A percentile compares a stretch with the other conserved stretches of the same genome.
Evolutionary conservation across 2,888 invertebrate species (phyloP).

Genomic region (Cybosia mesomella): DNA sequence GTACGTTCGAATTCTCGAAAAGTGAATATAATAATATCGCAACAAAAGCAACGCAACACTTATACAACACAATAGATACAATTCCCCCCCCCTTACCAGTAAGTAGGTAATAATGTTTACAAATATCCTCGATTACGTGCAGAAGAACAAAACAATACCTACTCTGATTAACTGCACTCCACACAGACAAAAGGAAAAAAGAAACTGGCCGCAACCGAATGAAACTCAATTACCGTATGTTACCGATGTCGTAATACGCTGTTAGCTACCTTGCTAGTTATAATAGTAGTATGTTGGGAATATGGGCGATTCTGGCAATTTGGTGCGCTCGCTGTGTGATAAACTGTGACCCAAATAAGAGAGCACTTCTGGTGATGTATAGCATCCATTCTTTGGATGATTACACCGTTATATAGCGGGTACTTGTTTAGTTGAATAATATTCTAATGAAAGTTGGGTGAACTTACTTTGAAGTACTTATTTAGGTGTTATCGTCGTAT

Average conservation of each 20-base stretch:
- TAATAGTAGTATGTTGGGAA: conserved; percentile 46
- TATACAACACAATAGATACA: not conserved
- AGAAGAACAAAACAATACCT: conserved; percentile 21
- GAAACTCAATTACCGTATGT: conserved; percentile 47
- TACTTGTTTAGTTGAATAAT: conserved; percentile 16
- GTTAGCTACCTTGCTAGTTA: conserved; percentile 42
- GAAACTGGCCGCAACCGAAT: conserved; percentile 28
- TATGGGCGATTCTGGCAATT: conserved; percentile 47
- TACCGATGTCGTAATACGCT: conserved; percentile 38
- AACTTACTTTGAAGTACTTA: conserved; percentile 5
- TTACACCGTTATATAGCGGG: conserved; percentile 23
- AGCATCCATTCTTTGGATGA: conserved; percentile 15
- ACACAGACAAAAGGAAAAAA: conserved; percentile 37
- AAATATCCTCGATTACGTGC: conserved; percentile 18
- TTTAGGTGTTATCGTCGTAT: not conserved
- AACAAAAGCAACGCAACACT: not conserved
- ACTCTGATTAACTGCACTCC: conserved; percentile 25
- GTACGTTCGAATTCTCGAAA: not conserved
- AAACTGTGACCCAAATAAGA: conserved; percentile 44
- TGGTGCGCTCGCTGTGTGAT: conserved; percentile 39
- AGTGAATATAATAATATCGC: not conserved
- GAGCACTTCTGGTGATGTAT: conserved; percentile 30
- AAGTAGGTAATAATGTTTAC: conserved; percentile 18
- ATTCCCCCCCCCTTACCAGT: not conserved
- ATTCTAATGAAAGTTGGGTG: conserved; percentile 15